These are phyloP conservation scores for Acanthaster planci DNA, from an alignment of 35 echinoderm and acorn worm genomes.

Conservation along the genomic window DNA sequence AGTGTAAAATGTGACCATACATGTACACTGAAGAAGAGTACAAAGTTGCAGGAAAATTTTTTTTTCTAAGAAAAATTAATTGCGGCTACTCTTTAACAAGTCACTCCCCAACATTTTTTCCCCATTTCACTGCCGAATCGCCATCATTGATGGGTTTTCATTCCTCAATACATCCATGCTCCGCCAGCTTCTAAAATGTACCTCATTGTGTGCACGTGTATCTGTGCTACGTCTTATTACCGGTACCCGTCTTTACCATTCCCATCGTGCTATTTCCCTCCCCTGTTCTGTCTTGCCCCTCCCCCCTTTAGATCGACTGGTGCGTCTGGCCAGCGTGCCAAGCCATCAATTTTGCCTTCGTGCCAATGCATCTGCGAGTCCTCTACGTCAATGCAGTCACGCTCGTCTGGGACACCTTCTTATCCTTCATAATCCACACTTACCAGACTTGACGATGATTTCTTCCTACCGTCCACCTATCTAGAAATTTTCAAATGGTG, in stretches of 20 bases:
- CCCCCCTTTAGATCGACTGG: slow-evolving; percentile 54
- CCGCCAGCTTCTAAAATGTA: neutral
- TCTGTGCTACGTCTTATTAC: neutral
- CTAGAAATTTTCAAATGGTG: neutral
- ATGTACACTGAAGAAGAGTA: too few species aligned
- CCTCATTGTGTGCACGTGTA: neutral
- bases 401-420: slow-evolving; percentile 63
- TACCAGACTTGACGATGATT: neutral
- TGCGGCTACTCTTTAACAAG: too few species aligned
- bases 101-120: too few species aligned
- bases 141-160: neutral
- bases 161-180: neutral
- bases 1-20: too few species aligned
- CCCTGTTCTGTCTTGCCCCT: neutral
- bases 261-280: neutral
- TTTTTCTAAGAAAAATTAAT: too few species aligned
- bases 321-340: slow-evolving; percentile 71
- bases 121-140: neutral
- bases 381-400: slow-evolving; percentile 64
- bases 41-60: too few species aligned
- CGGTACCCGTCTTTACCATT: neutral
- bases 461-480: neutral
- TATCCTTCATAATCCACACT: slow-evolving; percentile 59
- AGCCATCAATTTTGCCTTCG: slow-evolving; percentile 71
- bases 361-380: slow-evolving; percentile 50